Base-by-base conservation (phyloP, 2,888 invertebrate species). In the Plusia festucae region DNA sequence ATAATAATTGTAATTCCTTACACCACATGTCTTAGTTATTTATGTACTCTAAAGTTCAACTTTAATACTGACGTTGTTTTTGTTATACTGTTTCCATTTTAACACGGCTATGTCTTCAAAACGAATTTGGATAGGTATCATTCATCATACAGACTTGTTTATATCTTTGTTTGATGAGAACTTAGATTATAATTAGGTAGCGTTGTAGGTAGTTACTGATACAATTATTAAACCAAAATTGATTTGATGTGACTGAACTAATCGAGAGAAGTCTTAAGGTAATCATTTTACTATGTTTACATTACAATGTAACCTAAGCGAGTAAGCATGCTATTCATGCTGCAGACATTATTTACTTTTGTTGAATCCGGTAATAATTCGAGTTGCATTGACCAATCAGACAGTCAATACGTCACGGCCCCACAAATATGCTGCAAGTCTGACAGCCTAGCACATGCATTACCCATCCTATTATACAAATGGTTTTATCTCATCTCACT, bases 21-120 rank as follows among this genome's bases (percentile, higher is more conserved):
- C 78, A 61, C 75, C 76, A 77, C 65, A 68, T 76, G 79, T 78
- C 71, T 68, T 76, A 57, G 61, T 76, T 75, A 76, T 81, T 81
- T 81, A 79, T 81, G 73, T 67, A 65, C 32, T 60, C 66, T 70
- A 79, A 79, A 79, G 79, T 79, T 81, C 79, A 79, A 81, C 67
- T 79, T 79, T 79, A 79, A 79, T 79, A 73, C 64, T 66, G 55
- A 69, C 62, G 66, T 62, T 70, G 68, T 70, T 79, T 76, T 68
- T 44, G 57, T 58, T 2, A 1, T 44, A 0, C 3, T 15, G 79
- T 79, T 69, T 69, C 34, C 81, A 66, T 64, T 73, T 5, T 6
- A 22, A 0, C 0, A 56, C 55, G 66, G 6, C 18, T 53, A 9
- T 15, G 6, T 16, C 18, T n/a, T 1, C 3, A 6, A n/a, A 0